phyloP scores from a whole-genome alignment of 2,888 invertebrate genomes.

The Thymelicus sylvestris region DNA sequence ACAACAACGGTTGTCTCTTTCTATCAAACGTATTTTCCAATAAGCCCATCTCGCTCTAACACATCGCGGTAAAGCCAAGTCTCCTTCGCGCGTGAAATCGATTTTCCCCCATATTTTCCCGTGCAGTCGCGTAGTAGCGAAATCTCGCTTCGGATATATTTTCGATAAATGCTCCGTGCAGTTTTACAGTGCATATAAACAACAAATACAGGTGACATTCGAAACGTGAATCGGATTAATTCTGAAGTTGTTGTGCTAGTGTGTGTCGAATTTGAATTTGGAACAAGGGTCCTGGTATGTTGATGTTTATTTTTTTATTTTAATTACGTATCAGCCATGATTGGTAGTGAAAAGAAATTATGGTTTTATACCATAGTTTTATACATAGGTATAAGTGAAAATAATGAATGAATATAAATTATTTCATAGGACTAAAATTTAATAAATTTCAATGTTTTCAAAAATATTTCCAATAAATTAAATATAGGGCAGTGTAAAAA shows the following conservation, averaged over 20 bases:
- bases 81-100: slow-evolving; percentile 57
- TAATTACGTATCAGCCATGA: not conserved
- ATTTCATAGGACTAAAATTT: too few relatives aligned
- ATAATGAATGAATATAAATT: too few relatives aligned
- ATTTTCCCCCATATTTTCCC: slow-evolving; percentile 53
- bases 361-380: too few relatives aligned
- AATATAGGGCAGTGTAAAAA: too few relatives aligned
- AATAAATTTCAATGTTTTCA: too few relatives aligned
- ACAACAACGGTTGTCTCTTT: slow-evolving; percentile 43
- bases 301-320: slow-evolving; percentile 8
- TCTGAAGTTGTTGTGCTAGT: not conserved
- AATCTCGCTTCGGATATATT: slow-evolving; percentile 21
- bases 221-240: not conserved
- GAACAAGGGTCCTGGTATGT: slow-evolving; percentile 25
- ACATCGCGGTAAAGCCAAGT: slow-evolving; percentile 27
- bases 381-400: too few relatives aligned
- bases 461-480: too few relatives aligned
- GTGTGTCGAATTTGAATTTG: slow-evolving; percentile 25
- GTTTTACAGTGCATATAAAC: slow-evolving; percentile 20
- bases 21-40: slow-evolving; percentile 32
- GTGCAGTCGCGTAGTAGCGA: slow-evolving; percentile 37
- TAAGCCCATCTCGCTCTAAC: slow-evolving; percentile 42
- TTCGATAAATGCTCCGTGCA: slow-evolving; percentile 11
- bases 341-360: too few relatives aligned
- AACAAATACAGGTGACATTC: slow-evolving; percentile 14